A percentile compares a stretch with the other conserved stretches of the same genome.
phyloP scores from a whole-genome alignment of 2,888 invertebrate genomes.

The Petrolisthes cinctipes region DNA sequence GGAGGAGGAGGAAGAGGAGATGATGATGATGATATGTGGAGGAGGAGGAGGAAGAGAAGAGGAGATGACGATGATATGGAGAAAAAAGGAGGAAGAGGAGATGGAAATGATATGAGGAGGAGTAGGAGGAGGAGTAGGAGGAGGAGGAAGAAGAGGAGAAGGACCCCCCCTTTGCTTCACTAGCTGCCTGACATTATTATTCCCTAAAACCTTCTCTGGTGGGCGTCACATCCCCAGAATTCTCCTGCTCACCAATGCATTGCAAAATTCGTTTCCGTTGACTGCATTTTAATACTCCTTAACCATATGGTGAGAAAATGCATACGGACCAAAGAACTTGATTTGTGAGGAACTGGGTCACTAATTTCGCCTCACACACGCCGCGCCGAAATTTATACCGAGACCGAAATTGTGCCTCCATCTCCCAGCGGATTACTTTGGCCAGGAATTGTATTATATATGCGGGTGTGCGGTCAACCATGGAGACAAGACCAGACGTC shows the following conservation, averaged over 20 bases:
- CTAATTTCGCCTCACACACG: constrained; percentile 1
- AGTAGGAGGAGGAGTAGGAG: background rate
- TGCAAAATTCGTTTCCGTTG: constrained; percentile 52
- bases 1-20: background rate
- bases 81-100: background rate
- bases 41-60: background rate
- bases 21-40: background rate
- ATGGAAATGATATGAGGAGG: background rate
- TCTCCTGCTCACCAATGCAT: constrained; percentile 43
- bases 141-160: background rate
- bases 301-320: constrained; percentile 37
- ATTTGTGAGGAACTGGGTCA: constrained; percentile 26
- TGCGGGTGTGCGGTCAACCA: background rate
- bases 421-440: background rate
- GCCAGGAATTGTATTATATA: background rate
- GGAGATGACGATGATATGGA: background rate
- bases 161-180: background rate
- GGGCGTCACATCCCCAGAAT: constrained; percentile 36
- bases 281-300: constrained; percentile 53
- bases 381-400: background rate
- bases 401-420: background rate
- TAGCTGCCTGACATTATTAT: no score
- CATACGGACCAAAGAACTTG: constrained; percentile 18
- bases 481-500: no score
- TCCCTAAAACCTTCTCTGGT: background rate